phyloP scores from a whole-genome alignment of 2,888 invertebrate species.

The Dione vanillae region DNA sequence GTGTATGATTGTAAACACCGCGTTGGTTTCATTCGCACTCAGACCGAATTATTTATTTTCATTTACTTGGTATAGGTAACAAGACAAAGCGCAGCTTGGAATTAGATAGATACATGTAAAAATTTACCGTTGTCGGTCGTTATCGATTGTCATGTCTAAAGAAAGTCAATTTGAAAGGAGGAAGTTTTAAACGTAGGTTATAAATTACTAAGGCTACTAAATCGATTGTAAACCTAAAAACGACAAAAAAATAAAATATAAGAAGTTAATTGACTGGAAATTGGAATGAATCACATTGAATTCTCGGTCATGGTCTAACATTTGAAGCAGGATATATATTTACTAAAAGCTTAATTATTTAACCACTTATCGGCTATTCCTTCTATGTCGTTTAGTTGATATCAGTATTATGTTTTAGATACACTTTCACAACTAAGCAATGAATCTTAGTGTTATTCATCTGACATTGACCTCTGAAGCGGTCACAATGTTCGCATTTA shows the following conservation, averaged over 20 bases:
- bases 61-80: too few species aligned
- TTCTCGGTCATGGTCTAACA: conserved; percentile 39
- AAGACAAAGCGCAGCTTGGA: too few species aligned
- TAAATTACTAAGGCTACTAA: conserved; percentile 43
- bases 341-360: background rate
- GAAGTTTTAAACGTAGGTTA: conserved; percentile 50
- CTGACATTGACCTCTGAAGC: conserved; percentile 78
- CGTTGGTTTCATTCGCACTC: too few species aligned
- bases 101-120: too few species aligned
- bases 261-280: conserved; percentile 45
- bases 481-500: conserved; percentile 68
- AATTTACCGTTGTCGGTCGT: conserved; percentile 15
- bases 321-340: conserved; percentile 5
- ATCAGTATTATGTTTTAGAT: background rate
- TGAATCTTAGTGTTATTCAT: conserved; percentile 53
- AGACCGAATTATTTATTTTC: too few species aligned
- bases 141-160: background rate
- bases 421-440: conserved; percentile 20
- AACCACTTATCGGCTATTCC: background rate
- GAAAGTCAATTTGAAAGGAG: conserved; percentile 56
- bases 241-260: conserved; percentile 40
- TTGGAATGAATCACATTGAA: conserved; percentile 45
- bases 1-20: too few species aligned
- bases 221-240: conserved; percentile 35
- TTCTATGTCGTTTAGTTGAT: background rate